phyloP scores from a whole-genome alignment of 2,113 vertebrate species.

The Hiodon tergisus region DNA sequence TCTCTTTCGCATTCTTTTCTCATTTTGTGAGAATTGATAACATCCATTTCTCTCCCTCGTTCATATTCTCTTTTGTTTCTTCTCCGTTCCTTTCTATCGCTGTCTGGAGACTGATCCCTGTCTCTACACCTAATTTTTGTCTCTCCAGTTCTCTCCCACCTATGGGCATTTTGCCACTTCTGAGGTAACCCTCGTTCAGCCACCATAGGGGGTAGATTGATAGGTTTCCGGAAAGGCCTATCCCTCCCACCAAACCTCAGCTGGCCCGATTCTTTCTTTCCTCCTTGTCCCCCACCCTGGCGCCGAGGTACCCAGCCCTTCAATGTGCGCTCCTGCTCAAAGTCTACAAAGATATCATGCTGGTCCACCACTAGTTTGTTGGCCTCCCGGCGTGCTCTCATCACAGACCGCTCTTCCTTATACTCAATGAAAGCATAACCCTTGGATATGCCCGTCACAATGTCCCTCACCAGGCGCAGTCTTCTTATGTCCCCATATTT shows the following conservation, averaged over 20 bases:
- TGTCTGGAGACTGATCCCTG: slow-evolving; percentile 50
- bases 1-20: slow-evolving; percentile 49
- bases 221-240: slow-evolving; percentile 89
- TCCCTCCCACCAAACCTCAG: slow-evolving; percentile 90
- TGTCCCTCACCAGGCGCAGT: slow-evolving; percentile 81
- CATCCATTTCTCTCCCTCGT: slow-evolving; percentile 52
- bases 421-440: slow-evolving; percentile 88
- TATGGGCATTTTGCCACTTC: slow-evolving; percentile 59
- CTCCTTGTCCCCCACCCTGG: slow-evolving; percentile 86
- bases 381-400: slow-evolving; percentile 81
- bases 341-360: slow-evolving; percentile 86
- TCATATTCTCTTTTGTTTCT: slow-evolving; percentile 47
- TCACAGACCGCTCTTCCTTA: slow-evolving; percentile 78
- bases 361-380: slow-evolving; percentile 88
- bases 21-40: slow-evolving; percentile 50
- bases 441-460: slow-evolving; percentile 90
- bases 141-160: slow-evolving; percentile 60
- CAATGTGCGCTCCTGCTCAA: slow-evolving; percentile 82
- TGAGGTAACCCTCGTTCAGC: slow-evolving; percentile 51
- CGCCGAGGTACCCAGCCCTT: slow-evolving; percentile 89
- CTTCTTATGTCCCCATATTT: slow-evolving; percentile 82
- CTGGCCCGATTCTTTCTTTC: slow-evolving; percentile 93
- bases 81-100: slow-evolving; percentile 48
- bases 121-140: slow-evolving; percentile 66
- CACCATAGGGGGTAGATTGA: slow-evolving; percentile 66